These are phyloP conservation scores for Carcinoscorpius rotundicauda DNA, from an alignment of 1,140 invertebrate genomes.

Conservation along the genomic window DNA sequence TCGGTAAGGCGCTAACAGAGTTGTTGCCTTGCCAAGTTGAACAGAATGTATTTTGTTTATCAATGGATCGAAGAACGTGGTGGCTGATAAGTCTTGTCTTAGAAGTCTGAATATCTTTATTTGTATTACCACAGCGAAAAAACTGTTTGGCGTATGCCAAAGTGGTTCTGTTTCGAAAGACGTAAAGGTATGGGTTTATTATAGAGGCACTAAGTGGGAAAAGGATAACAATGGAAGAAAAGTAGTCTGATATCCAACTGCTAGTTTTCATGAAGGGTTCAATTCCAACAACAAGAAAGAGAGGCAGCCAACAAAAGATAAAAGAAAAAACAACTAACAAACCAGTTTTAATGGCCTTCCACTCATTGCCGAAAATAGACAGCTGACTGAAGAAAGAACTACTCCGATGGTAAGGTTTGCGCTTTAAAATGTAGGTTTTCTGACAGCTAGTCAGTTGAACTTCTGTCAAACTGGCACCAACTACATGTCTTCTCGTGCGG, in stretches of 20 bases:
- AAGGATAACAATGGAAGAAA: constrained; percentile 6
- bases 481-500: constrained; percentile 50
- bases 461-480: constrained; percentile 21
- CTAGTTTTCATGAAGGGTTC: constrained; percentile 11
- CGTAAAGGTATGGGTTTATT: constrained; percentile 20
- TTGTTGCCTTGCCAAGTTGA: constrained; percentile 13
- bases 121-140: constrained; percentile 3
- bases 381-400: constrained; percentile 5
- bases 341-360: constrained; percentile 20
- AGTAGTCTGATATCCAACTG: constrained; percentile 5
- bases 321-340: constrained; percentile 18
- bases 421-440: not conserved
- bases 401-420: not conserved
- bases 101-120: constrained; percentile 12
- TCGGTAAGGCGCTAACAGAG: not conserved
- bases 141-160: constrained; percentile 13
- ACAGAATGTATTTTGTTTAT: constrained; percentile 9
- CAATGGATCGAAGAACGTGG: constrained; percentile 4
- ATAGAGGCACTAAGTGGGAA: constrained; percentile 14
- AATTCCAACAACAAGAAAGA: constrained; percentile 11
- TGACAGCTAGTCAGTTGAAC: not conserved
- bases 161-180: constrained; percentile 17
- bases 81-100: not conserved
- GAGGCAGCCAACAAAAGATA: constrained; percentile 18
- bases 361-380: constrained; percentile 19